Base-by-base conservation (phyloP, 2,888 invertebrate species). In the Watsonalla cultraria region DNA sequence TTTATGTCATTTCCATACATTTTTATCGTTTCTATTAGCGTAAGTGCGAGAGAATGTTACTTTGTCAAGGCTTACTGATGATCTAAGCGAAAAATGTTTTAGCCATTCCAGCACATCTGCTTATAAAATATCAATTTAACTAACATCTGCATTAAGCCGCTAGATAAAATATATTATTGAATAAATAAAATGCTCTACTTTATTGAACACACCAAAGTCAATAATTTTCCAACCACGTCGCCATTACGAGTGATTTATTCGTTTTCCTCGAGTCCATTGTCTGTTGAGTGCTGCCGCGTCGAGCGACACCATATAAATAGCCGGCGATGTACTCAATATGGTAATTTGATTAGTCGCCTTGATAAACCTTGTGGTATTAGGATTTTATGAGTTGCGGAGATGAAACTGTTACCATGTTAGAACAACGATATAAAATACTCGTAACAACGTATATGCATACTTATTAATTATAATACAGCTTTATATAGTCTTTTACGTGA, bases 181-280 rank as follows among this genome's bases (percentile, higher is more conserved):
- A 42, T 11, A 11, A 8, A 42, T 42, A 42, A 37, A 60, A 48
- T 55, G 57, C 56, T 62, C 62, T 62, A 74, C 66, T 72, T 61
- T 66, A 66, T 67, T 65, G 74, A 72, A 68, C 71, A 58, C 70
- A 70, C 68, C 72, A 65, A 68, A 77, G 76, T 74, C 78, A 72
- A 80, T 83, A 80, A 76, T 71, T 81, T 80, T 70, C 78, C 78
- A 78, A 73, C 78, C 73, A 65, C 67, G 70, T 64, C 57, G 68
- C 78, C 75, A 79, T 81, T 80, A 80, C 57, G 52, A 57, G 65
- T 81, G 80, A 84, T 85, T 83, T 84, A 86, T 81, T 68, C 65
- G 68, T 67, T 56, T 59, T 67, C 70, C 63, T 64, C 58, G 57
- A 64, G 66, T 80, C 78, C 83, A 86, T 85, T 84, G 86, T 80